Conservation (phyloP, 2,888 invertebrate genomes). For the Cephus spinipes region DNA sequence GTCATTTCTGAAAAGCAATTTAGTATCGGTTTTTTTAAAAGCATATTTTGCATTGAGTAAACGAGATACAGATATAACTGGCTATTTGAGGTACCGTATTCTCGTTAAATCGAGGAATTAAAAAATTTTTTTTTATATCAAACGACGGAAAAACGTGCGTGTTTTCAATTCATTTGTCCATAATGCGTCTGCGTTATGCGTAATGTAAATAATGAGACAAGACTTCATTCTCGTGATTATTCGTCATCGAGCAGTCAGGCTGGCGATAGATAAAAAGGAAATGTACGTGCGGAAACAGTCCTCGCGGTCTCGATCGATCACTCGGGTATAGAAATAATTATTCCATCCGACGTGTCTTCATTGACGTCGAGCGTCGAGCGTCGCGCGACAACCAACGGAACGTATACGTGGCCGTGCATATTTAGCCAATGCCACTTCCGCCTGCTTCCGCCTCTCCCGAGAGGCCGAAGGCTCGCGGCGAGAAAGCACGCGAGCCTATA, state of each 20-base stretch:
- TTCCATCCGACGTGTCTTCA: slow-evolving; percentile 5
- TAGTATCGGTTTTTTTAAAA: neutral
- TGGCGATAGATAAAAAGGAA: neutral
- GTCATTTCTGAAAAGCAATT: neutral
- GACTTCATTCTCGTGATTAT: neutral
- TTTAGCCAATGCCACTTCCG: slow-evolving; percentile 48
- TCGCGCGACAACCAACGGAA: slow-evolving; percentile 10
- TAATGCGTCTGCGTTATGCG: neutral
- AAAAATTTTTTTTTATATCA: neutral
- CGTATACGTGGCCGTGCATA: slow-evolving; percentile 46
- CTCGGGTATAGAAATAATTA: neutral
- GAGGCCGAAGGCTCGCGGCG: slow-evolving; percentile 22
- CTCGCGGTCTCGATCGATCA: slow-evolving; percentile 11
- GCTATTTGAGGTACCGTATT: neutral
- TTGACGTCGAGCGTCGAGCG: slow-evolving; percentile 1
- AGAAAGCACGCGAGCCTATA: slow-evolving; percentile 19
- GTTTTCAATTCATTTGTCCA: neutral
- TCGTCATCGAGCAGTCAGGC: neutral
- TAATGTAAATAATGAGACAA: neutral
- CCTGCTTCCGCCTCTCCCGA: slow-evolving; percentile 37
- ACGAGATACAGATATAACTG: neutral
- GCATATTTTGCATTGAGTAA: neutral
- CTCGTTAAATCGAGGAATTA: neutral
- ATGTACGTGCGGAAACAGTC: neutral
- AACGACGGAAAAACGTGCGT: neutral